Percentiles rank a stretch among this genome's conserved stretches.
Evolutionary conservation across 2,888 invertebrate species (phyloP).

Genomic region (Dendrolimus pini): DNA sequence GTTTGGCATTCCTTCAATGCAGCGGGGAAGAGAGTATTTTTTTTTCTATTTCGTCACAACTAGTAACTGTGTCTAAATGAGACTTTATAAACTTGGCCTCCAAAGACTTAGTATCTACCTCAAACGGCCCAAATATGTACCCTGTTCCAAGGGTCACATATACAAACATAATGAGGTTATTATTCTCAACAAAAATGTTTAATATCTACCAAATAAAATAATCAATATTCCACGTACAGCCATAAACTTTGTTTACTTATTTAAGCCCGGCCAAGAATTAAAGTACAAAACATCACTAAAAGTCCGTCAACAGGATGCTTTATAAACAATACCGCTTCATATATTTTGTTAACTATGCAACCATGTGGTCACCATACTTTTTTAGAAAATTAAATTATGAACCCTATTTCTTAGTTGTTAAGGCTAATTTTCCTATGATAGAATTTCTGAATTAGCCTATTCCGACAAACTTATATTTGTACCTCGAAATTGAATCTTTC

Average conservation of each 20-base stretch:
- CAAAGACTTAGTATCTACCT: too few species aligned
- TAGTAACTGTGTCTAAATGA: too few species aligned
- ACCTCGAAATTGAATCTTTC: conserved; percentile 13
- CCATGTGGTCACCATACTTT: conserved; percentile 33
- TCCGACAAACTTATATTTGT: conserved; percentile 23
- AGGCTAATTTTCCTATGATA: background rate
- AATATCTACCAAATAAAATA: background rate
- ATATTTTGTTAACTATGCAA: conserved; percentile 61
- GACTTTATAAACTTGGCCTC: too few species aligned
- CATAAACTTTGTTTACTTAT: conserved; percentile 20
- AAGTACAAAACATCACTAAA: conserved; percentile 40
- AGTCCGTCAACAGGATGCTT: conserved; percentile 51
- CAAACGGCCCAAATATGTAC: too few species aligned
- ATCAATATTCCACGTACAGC: conserved; percentile 3
- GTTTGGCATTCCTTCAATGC: too few species aligned
- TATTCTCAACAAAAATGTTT: background rate
- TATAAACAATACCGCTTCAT: conserved; percentile 54
- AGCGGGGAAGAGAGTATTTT: too few species aligned
- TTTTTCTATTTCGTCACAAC: too few species aligned
- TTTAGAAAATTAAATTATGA: background rate
- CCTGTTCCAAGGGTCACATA: too few species aligned
- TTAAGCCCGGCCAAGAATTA: conserved; percentile 10
- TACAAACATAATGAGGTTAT: too few species aligned
- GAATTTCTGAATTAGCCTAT: conserved; percentile 3
- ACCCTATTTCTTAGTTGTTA: background rate